These are phyloP conservation scores for Sebastiscus albofasciatus DNA, from an alignment of 2,797 vertebrate genomes.

Conservation along the genomic window DNA sequence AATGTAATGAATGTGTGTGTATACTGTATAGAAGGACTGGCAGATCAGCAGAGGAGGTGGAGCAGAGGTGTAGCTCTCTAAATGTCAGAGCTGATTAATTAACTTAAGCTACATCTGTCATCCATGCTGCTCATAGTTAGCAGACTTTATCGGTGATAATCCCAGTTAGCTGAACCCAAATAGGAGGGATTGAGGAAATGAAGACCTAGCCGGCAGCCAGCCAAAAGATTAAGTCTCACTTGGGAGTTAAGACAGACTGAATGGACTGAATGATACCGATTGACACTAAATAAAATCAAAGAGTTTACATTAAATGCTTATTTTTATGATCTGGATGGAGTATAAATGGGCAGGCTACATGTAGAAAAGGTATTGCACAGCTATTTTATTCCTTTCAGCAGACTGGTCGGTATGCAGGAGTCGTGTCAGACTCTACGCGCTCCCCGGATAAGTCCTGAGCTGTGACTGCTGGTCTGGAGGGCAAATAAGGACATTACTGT, in stretches of 20 bases:
- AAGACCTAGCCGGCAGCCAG: constrained; percentile 29
- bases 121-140: constrained; percentile 57
- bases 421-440: not conserved
- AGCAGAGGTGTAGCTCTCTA: constrained; percentile 45
- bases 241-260: constrained; percentile 18
- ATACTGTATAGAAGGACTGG: not conserved
- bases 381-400: not conserved
- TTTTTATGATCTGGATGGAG: not conserved
- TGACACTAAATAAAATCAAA: not conserved
- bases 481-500: constrained; percentile 25
- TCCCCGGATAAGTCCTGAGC: constrained; percentile 9
- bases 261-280: constrained; percentile 4
- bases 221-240: constrained; percentile 46
- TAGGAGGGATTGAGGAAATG: constrained; percentile 39
- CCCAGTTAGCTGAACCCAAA: constrained; percentile 48
- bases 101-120: constrained; percentile 64
- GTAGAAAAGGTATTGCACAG: not conserved
- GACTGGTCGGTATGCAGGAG: not conserved
- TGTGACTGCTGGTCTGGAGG: constrained; percentile 24
- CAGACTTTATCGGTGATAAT: constrained; percentile 48
- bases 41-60: constrained; percentile 6
- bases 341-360: not conserved
- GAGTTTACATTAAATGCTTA: not conserved
- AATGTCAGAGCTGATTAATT: constrained; percentile 65
- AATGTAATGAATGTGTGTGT: not conserved